A percentile compares a stretch with the other conserved stretches of the same genome.
These are phyloP conservation scores for Bruchidius siliquastri DNA, from an alignment of 2,888 invertebrate genomes.

Conservation along the genomic window DNA sequence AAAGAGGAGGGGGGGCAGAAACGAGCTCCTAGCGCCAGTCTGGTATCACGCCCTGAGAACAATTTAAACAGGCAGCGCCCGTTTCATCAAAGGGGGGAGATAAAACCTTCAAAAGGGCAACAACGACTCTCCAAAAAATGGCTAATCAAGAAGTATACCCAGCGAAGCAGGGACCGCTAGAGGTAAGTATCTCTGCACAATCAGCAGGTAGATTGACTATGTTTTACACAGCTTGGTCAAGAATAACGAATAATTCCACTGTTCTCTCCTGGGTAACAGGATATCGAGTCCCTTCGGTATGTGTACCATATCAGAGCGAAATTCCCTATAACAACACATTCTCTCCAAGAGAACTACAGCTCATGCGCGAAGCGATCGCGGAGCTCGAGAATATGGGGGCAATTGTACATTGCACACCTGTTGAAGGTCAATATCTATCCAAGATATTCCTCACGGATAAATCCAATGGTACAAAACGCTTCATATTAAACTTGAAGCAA, in stretches of 20 bases:
- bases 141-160: not conserved
- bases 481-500: slow-evolving; percentile 24
- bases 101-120: slow-evolving; percentile 7
- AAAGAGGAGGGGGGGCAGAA: slow-evolving; percentile 5
- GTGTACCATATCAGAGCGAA: not conserved
- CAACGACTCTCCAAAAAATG: slow-evolving; percentile 7
- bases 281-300: slow-evolving; percentile 4
- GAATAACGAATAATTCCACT: slow-evolving; percentile 6
- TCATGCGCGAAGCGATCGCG: not conserved
- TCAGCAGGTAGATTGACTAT: slow-evolving; percentile 5
- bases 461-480: slow-evolving; percentile 17
- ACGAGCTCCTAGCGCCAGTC: not conserved
- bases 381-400: not conserved
- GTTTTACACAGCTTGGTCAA: slow-evolving; percentile 3
- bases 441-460: slow-evolving; percentile 22
- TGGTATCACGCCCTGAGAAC: not conserved
- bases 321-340: not conserved
- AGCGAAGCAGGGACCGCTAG: not conserved
- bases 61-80: slow-evolving; percentile 12
- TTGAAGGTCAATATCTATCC: slow-evolving; percentile 21
- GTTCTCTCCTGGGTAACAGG: slow-evolving; percentile 11
- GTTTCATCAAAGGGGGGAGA: slow-evolving; percentile 3
- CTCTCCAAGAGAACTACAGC: too few species aligned
- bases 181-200: not conserved
- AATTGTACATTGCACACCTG: slow-evolving; percentile 2